These are phyloP conservation scores for Pseudomyrmex dendroicus DNA, from an alignment of 1,140 invertebrate species.

Conservation along the genomic window DNA sequence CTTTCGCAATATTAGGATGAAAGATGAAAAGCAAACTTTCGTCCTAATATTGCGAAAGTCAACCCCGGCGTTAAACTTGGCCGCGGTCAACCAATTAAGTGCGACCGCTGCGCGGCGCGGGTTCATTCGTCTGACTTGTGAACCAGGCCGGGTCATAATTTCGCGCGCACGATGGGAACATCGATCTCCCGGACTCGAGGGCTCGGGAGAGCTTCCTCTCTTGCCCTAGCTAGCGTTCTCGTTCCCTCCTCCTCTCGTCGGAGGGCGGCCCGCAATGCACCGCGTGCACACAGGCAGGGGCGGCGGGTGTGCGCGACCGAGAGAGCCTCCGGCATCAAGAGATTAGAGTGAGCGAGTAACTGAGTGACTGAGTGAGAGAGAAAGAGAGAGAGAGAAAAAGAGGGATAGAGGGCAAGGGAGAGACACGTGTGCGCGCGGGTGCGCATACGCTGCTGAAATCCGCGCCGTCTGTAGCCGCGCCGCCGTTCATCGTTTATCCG, in stretches of 20 bases:
- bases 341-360: too few species aligned
- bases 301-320: background rate
- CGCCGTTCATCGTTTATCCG: constrained; percentile 41
- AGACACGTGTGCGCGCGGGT: constrained; percentile 12
- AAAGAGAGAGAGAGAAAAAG: constrained; percentile 20
- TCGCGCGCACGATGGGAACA: constrained; percentile 45
- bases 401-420: constrained; percentile 10
- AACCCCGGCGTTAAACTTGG: constrained; percentile 37
- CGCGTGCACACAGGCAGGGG: background rate
- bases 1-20: constrained; percentile 44
- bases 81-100: constrained; percentile 55
- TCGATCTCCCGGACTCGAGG: constrained; percentile 23
- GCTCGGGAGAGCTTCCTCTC: background rate
- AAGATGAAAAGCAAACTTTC: constrained; percentile 52
- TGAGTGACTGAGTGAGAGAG: background rate
- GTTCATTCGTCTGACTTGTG: background rate
- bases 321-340: too few species aligned
- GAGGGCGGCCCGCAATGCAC: constrained; percentile 19
- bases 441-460: constrained; percentile 24
- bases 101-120: constrained; percentile 28
- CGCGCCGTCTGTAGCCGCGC: constrained; percentile 15
- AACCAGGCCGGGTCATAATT: constrained; percentile 34
- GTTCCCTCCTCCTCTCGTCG: background rate
- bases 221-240: background rate
- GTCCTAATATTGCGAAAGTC: too few species aligned